Percentiles rank a stretch among this genome's conserved stretches.
Conservation (phyloP, 2,113 vertebrate species). For the Chlamydotis undulata region DNA sequence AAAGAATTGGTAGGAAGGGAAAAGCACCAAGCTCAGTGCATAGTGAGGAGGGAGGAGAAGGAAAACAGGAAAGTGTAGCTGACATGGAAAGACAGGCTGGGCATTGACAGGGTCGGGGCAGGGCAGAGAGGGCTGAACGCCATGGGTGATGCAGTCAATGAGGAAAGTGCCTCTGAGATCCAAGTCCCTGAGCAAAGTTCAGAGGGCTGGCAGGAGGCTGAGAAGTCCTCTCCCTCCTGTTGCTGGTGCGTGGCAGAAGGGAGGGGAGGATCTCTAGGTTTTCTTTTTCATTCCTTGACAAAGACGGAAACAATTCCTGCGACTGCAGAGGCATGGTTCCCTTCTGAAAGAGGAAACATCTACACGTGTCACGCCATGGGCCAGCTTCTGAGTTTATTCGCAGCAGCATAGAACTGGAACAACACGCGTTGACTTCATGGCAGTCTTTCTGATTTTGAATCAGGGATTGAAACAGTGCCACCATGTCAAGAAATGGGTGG, state of each 20-base stretch:
- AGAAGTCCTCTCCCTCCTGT: not conserved
- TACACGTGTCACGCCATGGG: not conserved
- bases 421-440: accelerated
- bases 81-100: not conserved
- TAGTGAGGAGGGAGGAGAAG: not conserved
- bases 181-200: not conserved
- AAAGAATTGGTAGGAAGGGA: not conserved
- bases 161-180: not conserved
- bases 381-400: not conserved
- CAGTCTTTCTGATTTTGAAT: not conserved
- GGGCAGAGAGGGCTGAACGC: not conserved
- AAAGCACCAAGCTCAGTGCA: not conserved
- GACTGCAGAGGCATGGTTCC: not conserved
- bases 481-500: not conserved
- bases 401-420: not conserved
- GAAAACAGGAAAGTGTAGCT: not conserved
- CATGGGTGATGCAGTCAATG: not conserved
- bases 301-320: not conserved
- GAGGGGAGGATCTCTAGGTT: not conserved
- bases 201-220: not conserved
- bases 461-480: not conserved
- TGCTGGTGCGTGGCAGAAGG: not conserved
- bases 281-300: not conserved
- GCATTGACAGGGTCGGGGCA: not conserved
- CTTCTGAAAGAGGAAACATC: conserved; percentile 28